Evolutionary conservation across 2,888 invertebrate genomes (phyloP), one percentile per base, ranked within the genome.

Genomic region (Zaprionus lineosus): DNA sequence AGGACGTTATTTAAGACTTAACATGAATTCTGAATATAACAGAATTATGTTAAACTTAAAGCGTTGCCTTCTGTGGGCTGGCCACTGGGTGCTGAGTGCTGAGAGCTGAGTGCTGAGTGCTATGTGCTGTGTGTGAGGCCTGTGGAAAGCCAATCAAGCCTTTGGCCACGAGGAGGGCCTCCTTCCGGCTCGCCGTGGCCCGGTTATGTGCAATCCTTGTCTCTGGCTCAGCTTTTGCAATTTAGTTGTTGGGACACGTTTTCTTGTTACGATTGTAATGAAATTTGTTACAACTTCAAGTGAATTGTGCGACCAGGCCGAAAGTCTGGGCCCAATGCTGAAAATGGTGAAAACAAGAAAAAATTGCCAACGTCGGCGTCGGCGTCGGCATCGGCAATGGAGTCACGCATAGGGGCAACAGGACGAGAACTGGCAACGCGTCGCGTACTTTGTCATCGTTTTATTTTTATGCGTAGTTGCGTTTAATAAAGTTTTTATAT

Each of bases 191-290:
- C 29, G 53, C 37, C 48, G n/a, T 53, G 52, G 61, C 14, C 7
- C 34, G 19, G 33, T 74, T 76, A 50, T 77, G 67, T 55, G 68
- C 73, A 68, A 62, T 73, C 74, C 48, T 41, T 31, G 61, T 62
- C 57, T 57, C 29, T 57, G 81, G 58, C 77, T 62, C 70, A 36
- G 57, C 52, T 65, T 60, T 58, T 53, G 77, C 84, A 85, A 82
- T 82, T 82, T 85, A 77, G 84, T 69, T 62, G 81, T 84, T 76
- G 74, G 65, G 74, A 84, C 82, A 82, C 82, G 82, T 85, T 76
- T 81, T 74, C 74, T 69, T 74, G 74, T 81, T 82, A 81, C 81
- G 83, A 85, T 83, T 83, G 71, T 83, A 85, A 85, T 85, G 84
- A 83, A 82, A 83, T 85, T 82, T 74, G 79, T 62, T 69, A 79